phyloP scores from a whole-genome alignment of 2,113 vertebrate genomes.

The Pseudorectes ferrugineus region DNA sequence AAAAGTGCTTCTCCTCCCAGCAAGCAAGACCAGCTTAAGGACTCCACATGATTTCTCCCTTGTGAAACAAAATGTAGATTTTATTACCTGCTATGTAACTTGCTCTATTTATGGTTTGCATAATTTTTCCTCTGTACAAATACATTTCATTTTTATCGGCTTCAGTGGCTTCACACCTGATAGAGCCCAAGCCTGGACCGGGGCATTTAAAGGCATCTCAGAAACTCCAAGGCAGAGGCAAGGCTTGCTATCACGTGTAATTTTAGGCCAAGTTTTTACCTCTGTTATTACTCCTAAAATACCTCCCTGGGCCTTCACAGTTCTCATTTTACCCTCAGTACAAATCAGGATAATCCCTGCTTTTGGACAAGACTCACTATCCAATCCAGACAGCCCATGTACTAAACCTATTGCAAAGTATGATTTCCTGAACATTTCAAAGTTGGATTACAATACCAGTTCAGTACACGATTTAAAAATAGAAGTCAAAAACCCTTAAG shows the following conservation, averaged over 20 bases:
- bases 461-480: conserved; percentile 13
- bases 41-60: conserved; percentile 51
- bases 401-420: neutral
- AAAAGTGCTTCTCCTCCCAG: conserved; percentile 10
- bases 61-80: conserved; percentile 55
- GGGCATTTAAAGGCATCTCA: neutral
- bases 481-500: neutral
- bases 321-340: conserved; percentile 9
- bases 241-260: neutral
- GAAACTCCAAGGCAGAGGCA: neutral
- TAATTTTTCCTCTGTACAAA: conserved; percentile 48
- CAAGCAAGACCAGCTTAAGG: conserved; percentile 37
- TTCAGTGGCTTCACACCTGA: conserved; percentile 10
- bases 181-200: neutral
- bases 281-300: neutral
- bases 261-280: neutral
- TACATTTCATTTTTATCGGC: conserved; percentile 30
- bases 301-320: neutral
- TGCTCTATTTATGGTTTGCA: conserved; percentile 40
- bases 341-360: conserved; percentile 37
- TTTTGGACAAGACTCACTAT: conserved; percentile 9
- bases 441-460: neutral
- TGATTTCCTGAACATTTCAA: conserved; percentile 30
- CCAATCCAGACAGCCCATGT: neutral
- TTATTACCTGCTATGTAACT: conserved; percentile 48